Evolutionary conservation across 2,797 vertebrate species (phyloP).

Genomic region (Manis crassicaudata): DNA sequence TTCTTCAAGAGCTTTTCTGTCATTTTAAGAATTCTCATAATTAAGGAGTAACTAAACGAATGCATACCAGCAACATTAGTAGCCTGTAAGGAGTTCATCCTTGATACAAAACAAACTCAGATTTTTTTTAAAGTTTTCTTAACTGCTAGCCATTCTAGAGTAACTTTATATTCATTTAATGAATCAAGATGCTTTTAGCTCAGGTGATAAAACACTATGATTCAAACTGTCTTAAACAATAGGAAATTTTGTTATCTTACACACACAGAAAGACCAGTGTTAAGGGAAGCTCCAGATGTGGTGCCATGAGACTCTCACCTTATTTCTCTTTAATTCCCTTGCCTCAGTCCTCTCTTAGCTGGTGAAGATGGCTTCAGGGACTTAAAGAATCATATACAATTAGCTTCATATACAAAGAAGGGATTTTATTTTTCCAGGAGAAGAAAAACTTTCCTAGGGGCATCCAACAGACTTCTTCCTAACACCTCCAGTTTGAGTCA

Average conservation of each 20-base stretch:
- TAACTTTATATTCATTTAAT: not conserved
- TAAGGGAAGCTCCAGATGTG: not conserved
- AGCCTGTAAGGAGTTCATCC: not conserved
- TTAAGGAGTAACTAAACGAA: slow-evolving; percentile 11
- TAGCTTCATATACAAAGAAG: not conserved
- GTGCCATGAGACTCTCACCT: not conserved
- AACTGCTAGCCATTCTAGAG: not conserved
- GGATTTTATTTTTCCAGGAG: not conserved
- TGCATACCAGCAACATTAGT: not conserved
- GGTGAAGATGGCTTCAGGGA: not conserved
- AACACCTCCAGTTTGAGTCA: not conserved
- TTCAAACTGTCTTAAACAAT: not conserved
- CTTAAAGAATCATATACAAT: not conserved
- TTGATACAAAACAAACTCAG: not conserved
- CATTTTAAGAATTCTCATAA: not conserved
- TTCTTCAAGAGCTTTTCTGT: not conserved
- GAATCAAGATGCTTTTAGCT: not conserved
- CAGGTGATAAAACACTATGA: not conserved
- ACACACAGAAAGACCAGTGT: not conserved
- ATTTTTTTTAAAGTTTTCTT: not conserved
- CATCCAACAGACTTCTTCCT: not conserved
- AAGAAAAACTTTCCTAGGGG: not conserved
- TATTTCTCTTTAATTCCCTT: not conserved
- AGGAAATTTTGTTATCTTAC: not conserved
- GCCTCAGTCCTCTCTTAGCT: not conserved